phyloP scores from a whole-genome alignment of 2,888 invertebrate genomes.

The Drosophila monieri region DNA sequence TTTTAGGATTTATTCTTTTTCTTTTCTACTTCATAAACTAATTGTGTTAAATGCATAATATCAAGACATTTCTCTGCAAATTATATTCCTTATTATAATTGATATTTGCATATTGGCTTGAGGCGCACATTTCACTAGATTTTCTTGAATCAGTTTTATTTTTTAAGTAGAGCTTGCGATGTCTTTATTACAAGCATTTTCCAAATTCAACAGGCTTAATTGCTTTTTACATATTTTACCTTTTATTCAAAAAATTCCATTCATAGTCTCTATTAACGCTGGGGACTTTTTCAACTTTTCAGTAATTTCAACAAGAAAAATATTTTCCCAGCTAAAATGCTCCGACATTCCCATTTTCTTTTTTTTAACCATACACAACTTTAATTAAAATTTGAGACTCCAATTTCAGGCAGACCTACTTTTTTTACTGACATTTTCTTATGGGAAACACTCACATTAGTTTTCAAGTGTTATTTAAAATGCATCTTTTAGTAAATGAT shows the following conservation, averaged over 20 bases:
- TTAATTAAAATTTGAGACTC: constrained; percentile 39
- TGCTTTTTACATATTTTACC: too few species aligned
- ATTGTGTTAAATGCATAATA: constrained; percentile 36
- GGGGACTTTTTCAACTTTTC: constrained; percentile 6
- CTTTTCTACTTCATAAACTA: constrained; percentile 47
- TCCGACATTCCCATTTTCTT: not conserved
- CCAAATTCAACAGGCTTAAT: not conserved
- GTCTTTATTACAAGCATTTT: too few species aligned
- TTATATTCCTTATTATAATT: constrained; percentile 31
- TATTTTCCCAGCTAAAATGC: not conserved
- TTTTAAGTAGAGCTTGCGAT: too few species aligned
- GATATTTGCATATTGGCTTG: constrained; percentile 56
- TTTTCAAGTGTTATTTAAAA: constrained; percentile 61
- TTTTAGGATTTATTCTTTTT: constrained; percentile 13
- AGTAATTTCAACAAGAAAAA: constrained; percentile 8
- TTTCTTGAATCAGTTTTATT: constrained; percentile 36
- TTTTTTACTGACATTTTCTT: constrained; percentile 14
- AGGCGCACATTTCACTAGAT: constrained; percentile 10
- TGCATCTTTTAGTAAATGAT: constrained; percentile 65
- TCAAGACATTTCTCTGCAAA: constrained; percentile 17
- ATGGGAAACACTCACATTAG: constrained; percentile 48
- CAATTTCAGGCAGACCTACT: constrained; percentile 4
- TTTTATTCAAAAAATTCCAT: constrained; percentile 7
- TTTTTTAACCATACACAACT: constrained; percentile 8
- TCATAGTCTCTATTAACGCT: constrained; percentile 14